Evolutionary conservation across 2,888 invertebrate species (phyloP), one percentile per base, ranked within the genome.

Genomic region (Cantharis lateralis): DNA sequence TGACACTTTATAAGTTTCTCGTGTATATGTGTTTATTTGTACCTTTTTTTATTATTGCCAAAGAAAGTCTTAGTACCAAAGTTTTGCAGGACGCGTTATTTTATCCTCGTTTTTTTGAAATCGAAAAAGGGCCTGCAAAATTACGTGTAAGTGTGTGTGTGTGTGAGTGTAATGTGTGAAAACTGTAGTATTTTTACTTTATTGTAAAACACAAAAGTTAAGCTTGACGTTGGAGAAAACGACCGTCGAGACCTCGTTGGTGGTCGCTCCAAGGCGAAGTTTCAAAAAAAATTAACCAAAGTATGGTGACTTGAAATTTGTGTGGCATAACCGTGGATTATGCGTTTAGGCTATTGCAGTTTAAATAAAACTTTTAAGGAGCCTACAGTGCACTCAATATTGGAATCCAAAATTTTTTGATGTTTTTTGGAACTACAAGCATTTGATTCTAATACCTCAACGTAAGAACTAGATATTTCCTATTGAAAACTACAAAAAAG

Each of bases 321-420:
- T 88, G 86, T 88, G 86, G 87, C 86, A 87, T 85, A 84, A 83
- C 32, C 32, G 81, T 24, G 83, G 81, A 77, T 85, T 84, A 86
- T 86, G 86, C 88, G 88, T 88, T 88, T 87, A 85, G 88, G 85
- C 88, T 88, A 88, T 88, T 88, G 88, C 87, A 81, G 83, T 85
- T 86, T 86, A 64, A 77, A 77, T 61, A 64, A 72, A 72, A 73
- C 15, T 64, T 64, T 64, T 68, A 26, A 68, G 24, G 13, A 20
- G 28, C 13, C 24, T 15, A n/a, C 7, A 0, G 15, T 10, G 26
- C 68, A 10, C 28, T 68, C 28, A 26, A 24, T 26, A n/a, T 15
- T 68, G 20, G 4, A 15, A 26, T 7, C 10, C 24, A 24, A 68
- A 68, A 26, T 68, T 68, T 68, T 68, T 68, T 26, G 10, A 10